Conservation (phyloP, 2,888 invertebrate genomes). For the Zygothrica quintamaculata region DNA sequence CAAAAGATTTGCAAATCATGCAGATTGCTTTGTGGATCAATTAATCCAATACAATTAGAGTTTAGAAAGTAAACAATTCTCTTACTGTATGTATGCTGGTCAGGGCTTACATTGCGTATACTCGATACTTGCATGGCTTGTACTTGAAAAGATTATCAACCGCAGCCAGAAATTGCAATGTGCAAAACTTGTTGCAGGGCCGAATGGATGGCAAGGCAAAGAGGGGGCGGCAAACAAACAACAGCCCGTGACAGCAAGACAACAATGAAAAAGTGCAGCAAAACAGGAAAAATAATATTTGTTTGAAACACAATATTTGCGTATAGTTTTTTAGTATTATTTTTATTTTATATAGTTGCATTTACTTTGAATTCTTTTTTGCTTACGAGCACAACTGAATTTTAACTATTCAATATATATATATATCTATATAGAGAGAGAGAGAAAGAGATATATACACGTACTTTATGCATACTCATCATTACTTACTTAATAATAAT, state of each 20-base stretch:
- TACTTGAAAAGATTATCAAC: neutral
- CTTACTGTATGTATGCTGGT: too few relatives aligned
- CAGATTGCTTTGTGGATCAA: too few relatives aligned
- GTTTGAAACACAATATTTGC: constrained; percentile 64
- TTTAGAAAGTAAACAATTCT: too few relatives aligned
- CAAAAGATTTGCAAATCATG: too few relatives aligned
- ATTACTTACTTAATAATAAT: neutral
- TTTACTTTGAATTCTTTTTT: constrained; percentile 16
- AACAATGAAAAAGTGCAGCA: constrained; percentile 16
- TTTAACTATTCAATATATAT: constrained; percentile 3
- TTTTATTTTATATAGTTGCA: constrained; percentile 13
- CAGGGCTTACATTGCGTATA: constrained; percentile 18
- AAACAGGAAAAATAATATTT: constrained; percentile 60
- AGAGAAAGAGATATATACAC: neutral
- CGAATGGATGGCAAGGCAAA: neutral
- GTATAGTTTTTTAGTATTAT: constrained; percentile 15
- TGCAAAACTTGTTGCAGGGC: constrained; percentile 7
- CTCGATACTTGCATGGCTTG: constrained; percentile 7
- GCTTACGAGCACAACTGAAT: constrained; percentile 7
- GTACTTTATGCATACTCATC: neutral
- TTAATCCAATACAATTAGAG: too few relatives aligned
- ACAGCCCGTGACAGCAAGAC: constrained; percentile 30
- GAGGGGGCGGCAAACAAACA: constrained; percentile 8
- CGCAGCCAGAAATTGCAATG: constrained; percentile 3
- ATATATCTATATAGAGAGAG: neutral